Evolutionary conservation across 1,140 invertebrate genomes (phyloP), one percentile per base, ranked within the genome.

Genomic region (Drosophila punjabiensis): DNA sequence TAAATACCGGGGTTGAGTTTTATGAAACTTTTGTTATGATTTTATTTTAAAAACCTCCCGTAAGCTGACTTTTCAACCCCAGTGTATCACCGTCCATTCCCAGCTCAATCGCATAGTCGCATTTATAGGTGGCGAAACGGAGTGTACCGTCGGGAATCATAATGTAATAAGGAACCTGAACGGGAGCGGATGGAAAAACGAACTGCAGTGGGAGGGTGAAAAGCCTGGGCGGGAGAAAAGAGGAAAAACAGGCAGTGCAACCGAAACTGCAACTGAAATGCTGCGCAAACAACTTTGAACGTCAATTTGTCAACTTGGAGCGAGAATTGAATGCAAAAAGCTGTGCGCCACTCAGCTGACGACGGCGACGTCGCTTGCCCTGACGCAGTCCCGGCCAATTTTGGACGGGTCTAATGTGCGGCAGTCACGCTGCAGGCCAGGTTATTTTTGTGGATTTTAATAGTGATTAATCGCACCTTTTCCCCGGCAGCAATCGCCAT

Each of bases 271-370:
- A 77, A 86, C 86, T 86, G 82, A 89, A 89, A 90, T 82, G 86
- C 86, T 90, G 86, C 87, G 86, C 86, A 89, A 89, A 89, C 86
- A 89, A 89, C 86, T 90, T 90, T 90, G 87, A 81, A 91, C 87
- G 87, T 90, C 86, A 90, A 90, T 90, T 90, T 90, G 86, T 90
- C 86, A 90, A 90, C 86, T 86, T 75, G 73, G 65, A 86, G 84
- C 79, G 87, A 90, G 89, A 90, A 90, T 90, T 90, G 87, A 90
- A 90, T 90, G 87, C 79, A 81, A 75, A 90, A 90, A 86, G 70
- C 79, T 90, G 76, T 89, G 81, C 84, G 67, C 70, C 75, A 71
- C 79, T 53, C 55, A 76, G 77, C 71, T 78, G 76, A 74, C 62
- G 53, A 56, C 33, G 53, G 16, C 30, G 30, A 7, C 55, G 76